Base-by-base conservation (phyloP, 1,140 invertebrate genomes). In the Melanaphis sacchari region DNA sequence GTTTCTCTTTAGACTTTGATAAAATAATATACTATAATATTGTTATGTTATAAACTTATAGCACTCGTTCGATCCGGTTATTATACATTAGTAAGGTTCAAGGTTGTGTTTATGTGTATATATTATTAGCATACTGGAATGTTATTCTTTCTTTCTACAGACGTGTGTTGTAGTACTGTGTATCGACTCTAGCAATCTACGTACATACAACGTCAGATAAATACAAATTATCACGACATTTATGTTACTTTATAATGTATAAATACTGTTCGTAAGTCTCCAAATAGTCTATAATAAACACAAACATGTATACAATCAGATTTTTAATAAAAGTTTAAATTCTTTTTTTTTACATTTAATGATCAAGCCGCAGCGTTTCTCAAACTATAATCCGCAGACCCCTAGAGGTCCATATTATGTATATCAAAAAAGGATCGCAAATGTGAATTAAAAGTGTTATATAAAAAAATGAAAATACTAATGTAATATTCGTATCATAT, bases 11-110 rank as follows among this genome's bases (percentile, higher is more conserved):
- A n/a, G 4, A 11, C 31, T n/a, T n/a, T 5, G 18, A 76, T n/a
- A 76, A 76, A 9, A 76, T 36, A 76, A n/a, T 76, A 76, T 36
- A 26, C 24, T 54, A 54, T 54, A 54, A 54, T 66, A 66, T 66
- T 76, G 18, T 36, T n/a, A 76, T n/a, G 15, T 76, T 76, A 76
- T n/a, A n/a, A 76, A 36, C 59, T n/a, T n/a, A 76, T n/a, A n/a
- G 36, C 31, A 18, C 59, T 76, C 15, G 15, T n/a, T 0, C 15
- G 59, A 76, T 76, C 59, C 15, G 59, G 31, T 76, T 49, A n/a
- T 76, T 76, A 76, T 76, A 15, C 59, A 76, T 76, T 76, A n/a
- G 59, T 76, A 76, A 76, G 59, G 59, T 76, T 76, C 59, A 76
- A 76, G 59, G 59, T 76, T 76, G 2, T 76, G 59, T n/a, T n/a